Percentiles rank a stretch among this genome's conserved stretches.
Evolutionary conservation across 2,888 invertebrate species (phyloP).

Genomic region (Plebejus melissa): DNA sequence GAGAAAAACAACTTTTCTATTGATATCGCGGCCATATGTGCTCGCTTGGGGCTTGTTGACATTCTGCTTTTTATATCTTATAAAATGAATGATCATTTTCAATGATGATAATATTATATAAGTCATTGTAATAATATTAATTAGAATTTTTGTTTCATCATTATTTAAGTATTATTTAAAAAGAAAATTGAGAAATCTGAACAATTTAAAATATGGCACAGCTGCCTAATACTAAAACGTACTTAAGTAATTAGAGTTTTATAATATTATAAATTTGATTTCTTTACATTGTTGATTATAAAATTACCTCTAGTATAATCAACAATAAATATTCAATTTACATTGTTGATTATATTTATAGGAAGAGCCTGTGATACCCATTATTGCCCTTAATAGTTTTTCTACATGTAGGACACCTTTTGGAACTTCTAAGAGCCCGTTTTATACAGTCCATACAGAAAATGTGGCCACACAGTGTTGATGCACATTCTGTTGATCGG

Average conservation of each 20-base stretch:
- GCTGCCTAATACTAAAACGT: slow-evolving; percentile 15
- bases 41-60: too few species aligned
- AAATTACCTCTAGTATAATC: too few species aligned
- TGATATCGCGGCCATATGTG: too few species aligned
- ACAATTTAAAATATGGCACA: slow-evolving; percentile 17
- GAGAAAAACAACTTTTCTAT: too few species aligned
- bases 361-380: slow-evolving; percentile 51
- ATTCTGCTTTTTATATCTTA: neutral
- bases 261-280: too few species aligned
- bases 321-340: neutral
- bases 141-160: too few species aligned
- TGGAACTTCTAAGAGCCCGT: slow-evolving; percentile 43
- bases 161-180: neutral
- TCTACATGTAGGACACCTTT: slow-evolving; percentile 54
- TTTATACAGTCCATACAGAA: slow-evolving; percentile 54
- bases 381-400: slow-evolving; percentile 43
- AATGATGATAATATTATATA: too few species aligned
- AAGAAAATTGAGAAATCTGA: neutral
- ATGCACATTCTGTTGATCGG: slow-evolving; percentile 43
- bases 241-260: neutral
- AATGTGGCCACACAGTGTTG: slow-evolving; percentile 57
- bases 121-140: too few species aligned
- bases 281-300: too few species aligned
- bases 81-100: too few species aligned
- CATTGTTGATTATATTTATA: slow-evolving; percentile 38